Percentiles rank a stretch among this genome's conserved stretches.
Conservation (phyloP, 2,888 invertebrate genomes). For the Julus scanicus region DNA sequence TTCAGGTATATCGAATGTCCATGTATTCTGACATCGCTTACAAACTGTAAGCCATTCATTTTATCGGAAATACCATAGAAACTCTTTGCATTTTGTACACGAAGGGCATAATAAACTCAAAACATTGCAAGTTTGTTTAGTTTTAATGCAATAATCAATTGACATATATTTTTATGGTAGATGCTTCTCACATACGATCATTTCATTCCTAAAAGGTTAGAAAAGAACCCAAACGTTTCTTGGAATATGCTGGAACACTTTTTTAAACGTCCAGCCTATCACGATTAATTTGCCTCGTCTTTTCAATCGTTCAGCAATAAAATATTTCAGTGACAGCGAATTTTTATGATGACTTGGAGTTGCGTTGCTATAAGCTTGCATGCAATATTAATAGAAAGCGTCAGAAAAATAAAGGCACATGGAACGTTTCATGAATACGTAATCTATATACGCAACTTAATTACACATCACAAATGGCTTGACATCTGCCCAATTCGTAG, state of each 20-base stretch:
- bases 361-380: background rate
- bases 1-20: too few relatives aligned
- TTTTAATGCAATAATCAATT: too few relatives aligned
- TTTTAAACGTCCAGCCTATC: background rate
- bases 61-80: too few relatives aligned
- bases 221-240: background rate
- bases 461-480: background rate
- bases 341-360: background rate
- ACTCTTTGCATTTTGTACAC: too few relatives aligned
- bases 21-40: too few relatives aligned
- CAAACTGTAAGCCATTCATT: too few relatives aligned
- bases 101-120: too few relatives aligned
- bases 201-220: too few relatives aligned
- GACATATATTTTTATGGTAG: background rate
- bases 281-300: background rate
- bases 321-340: background rate
- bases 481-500: slow-evolving; percentile 21
- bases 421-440: background rate
- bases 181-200: too few relatives aligned
- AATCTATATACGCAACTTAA: background rate
- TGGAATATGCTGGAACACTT: background rate
- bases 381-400: background rate
- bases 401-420: background rate
- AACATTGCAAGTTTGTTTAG: too few relatives aligned
- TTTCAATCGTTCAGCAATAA: slow-evolving; percentile 24